A percentile compares a stretch with the other conserved stretches of the same genome.
Conservation (phyloP, 2,888 invertebrate species). For the Blastobasis adustella region DNA sequence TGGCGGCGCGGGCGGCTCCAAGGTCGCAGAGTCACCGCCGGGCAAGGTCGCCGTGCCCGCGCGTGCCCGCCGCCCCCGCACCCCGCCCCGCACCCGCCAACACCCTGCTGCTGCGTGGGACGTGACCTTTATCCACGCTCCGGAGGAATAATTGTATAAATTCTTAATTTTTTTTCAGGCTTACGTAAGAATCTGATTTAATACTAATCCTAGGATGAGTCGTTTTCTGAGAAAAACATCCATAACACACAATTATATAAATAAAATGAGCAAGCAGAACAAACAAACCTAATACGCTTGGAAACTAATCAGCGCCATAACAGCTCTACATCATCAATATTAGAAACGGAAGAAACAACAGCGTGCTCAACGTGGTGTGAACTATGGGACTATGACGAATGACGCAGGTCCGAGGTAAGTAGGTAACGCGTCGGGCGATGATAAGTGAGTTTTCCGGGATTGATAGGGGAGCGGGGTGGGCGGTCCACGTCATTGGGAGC, state of each 20-base stretch:
- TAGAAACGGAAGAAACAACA: no score
- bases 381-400: no score
- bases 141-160: constrained; percentile 68
- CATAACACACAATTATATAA: no score
- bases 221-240: no score
- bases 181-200: constrained; percentile 31
- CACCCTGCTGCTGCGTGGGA: constrained; percentile 68
- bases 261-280: no score
- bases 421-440: not conserved
- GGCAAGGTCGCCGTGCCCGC: constrained; percentile 72
- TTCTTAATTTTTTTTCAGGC: constrained; percentile 52
- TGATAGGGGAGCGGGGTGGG: constrained; percentile 7
- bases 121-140: constrained; percentile 71
- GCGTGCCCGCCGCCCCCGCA: constrained; percentile 51
- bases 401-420: no score
- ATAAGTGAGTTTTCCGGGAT: constrained; percentile 21
- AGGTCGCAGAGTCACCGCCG: constrained; percentile 74
- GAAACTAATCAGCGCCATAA: no score
- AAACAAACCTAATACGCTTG: no score
- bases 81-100: constrained; percentile 45
- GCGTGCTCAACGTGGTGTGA: no score
- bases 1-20: constrained; percentile 50
- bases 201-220: no score
- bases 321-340: no score
- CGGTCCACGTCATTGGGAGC: not conserved